A percentile compares a stretch with the other conserved stretches of the same genome.
Conservation (phyloP, 2,888 invertebrate genomes). For the Pegoplata infirma region DNA sequence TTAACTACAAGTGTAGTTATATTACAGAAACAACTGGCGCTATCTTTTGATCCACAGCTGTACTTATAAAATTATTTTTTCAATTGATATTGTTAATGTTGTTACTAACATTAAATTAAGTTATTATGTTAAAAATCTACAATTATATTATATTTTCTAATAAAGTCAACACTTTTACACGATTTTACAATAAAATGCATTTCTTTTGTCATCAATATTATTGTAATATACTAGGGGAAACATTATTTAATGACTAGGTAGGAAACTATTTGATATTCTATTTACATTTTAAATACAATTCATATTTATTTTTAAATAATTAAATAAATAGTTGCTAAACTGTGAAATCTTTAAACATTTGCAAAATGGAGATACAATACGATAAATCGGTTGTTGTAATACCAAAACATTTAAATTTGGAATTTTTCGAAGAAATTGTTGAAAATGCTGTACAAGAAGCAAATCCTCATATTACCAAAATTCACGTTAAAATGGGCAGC, state of each 20-base stretch:
- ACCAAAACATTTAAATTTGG: conserved; percentile 43
- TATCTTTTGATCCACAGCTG: no score
- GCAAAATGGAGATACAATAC: conserved; percentile 55
- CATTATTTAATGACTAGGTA: background rate
- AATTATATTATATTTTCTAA: background rate
- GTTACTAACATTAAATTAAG: conserved; percentile 30
- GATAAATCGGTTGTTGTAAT: conserved; percentile 50
- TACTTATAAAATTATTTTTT: conserved; percentile 1
- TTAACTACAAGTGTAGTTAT: no score
- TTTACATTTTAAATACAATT: background rate
- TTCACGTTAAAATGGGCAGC: conserved; percentile 62
- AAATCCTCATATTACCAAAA: conserved; percentile 38
- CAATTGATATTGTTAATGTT: conserved; percentile 2
- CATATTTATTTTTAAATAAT: background rate
- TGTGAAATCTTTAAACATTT: background rate
- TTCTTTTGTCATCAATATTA: conserved; percentile 22
- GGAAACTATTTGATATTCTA: background rate
- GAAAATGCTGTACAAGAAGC: conserved; percentile 58
- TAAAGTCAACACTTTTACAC: background rate
- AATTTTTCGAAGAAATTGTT: conserved; percentile 63
- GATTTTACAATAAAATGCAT: background rate
- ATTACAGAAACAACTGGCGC: no score
- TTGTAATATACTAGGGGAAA: background rate
- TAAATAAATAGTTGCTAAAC: background rate
- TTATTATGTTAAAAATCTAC: conserved; percentile 22